Evolutionary conservation across 2,888 invertebrate species (phyloP), one percentile per base, ranked within the genome.

Genomic region (Drosophila ustulata): DNA sequence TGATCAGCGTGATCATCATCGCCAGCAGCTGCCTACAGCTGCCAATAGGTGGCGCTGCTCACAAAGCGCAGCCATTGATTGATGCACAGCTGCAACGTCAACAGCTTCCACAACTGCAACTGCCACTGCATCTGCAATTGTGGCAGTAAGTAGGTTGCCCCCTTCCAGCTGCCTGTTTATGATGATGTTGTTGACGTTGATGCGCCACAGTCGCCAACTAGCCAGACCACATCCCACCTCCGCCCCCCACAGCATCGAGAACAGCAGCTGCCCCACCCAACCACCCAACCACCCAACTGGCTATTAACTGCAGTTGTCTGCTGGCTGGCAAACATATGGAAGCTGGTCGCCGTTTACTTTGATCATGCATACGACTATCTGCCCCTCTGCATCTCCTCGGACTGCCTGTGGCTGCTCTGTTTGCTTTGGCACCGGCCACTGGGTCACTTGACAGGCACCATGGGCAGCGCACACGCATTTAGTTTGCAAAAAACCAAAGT

Each of bases 121-220:
- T 71, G 75, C 67, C 69, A 66, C 67, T 66, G 80, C 70, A 56
- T 63, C 75, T 63, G 66, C 47, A 63, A 69, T 78, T 70, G 75
- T 56, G 55, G 66, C 74, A 59, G 66, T 71, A 87, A 87, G 72
- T 82, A 78, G 82, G 82, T 80, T 82, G 78, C 61, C 66, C 55
- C 69, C 46, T 41, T 37, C 53, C 23, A 11, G 34, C 57, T 53
- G 58, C 57, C 63, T 45, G 65, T 66, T 65, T 67, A 72, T 72
- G 81, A 81, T 77, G 82, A 69, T 79, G 71, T 61, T 75, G 80
- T 74, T 87, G 88, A 82, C 77, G 86, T 78, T 82, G 89, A 86
- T 84, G 89, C 66, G 76, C 75, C 82, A 56, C 84, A 82, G 80
- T 68, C 65, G 43, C 78, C 63, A 52, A n/a, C 56, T 23, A 47